phyloP scores from a whole-genome alignment of 2,888 invertebrate species.

The Dorcus parallelipipedus region DNA sequence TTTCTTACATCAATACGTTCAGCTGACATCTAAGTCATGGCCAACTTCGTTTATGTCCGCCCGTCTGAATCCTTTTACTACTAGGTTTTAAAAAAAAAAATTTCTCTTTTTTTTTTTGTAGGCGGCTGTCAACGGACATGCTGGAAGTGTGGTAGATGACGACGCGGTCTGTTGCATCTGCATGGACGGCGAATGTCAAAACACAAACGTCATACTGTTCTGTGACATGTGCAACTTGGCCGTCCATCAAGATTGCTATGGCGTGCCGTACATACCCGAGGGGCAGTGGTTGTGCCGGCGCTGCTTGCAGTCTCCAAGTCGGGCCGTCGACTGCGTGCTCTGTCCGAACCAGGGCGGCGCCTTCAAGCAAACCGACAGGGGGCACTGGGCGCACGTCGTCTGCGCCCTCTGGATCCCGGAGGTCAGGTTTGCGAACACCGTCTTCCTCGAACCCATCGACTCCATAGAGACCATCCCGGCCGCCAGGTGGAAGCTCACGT shows the following conservation, averaged over 20 bases:
- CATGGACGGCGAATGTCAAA: slow-evolving; percentile 98
- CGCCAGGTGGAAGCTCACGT: slow-evolving; percentile 93
- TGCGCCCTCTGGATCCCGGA: slow-evolving; percentile 99
- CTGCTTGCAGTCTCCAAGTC: slow-evolving; percentile 93
- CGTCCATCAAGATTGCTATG: slow-evolving; percentile 98
- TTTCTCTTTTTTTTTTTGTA: slow-evolving; percentile 20
- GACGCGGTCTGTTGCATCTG: slow-evolving; percentile 99
- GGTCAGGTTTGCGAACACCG: slow-evolving; percentile 93
- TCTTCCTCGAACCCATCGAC: slow-evolving; percentile 94
- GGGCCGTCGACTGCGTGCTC: slow-evolving; percentile 94
- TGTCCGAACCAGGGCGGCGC: slow-evolving; percentile 98
- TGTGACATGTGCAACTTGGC: slow-evolving; percentile 99
- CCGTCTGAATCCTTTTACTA: too few species aligned
- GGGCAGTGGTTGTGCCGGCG: slow-evolving; percentile 92
- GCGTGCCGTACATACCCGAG: slow-evolving; percentile 62
- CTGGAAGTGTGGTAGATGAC: slow-evolving; percentile 83
- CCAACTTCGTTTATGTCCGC: too few species aligned
- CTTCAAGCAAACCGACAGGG: slow-evolving; percentile 95
- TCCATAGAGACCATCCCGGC: slow-evolving; percentile 94
- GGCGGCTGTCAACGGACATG: slow-evolving; percentile 67
- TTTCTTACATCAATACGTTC: too few species aligned
- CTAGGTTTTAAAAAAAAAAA: too few species aligned
- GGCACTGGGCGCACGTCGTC: slow-evolving; percentile 97
- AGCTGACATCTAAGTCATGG: too few species aligned
- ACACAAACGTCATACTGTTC: slow-evolving; percentile 96